phyloP scores from a whole-genome alignment of 2,113 vertebrate species.

The Columba janthina region DNA sequence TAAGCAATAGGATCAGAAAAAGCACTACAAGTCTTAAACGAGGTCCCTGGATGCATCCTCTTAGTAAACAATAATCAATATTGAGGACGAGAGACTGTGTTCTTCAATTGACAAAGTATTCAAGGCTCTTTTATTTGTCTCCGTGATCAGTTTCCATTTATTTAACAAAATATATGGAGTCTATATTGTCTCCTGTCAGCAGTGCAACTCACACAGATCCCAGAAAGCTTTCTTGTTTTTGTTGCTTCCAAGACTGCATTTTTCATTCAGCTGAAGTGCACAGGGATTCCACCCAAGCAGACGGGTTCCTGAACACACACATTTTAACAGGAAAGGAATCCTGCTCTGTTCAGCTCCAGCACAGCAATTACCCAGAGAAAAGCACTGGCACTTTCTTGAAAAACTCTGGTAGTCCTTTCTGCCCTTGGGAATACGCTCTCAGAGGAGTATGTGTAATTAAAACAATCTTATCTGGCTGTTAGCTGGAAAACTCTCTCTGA shows the following conservation, averaged over 20 bases:
- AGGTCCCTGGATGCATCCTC: neutral
- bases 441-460: neutral
- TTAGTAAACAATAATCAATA: neutral
- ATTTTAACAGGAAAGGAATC: neutral
- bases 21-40: neutral
- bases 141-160: neutral
- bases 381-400: neutral
- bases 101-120: neutral
- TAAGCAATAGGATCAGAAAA: conserved; percentile 13
- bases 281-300: neutral
- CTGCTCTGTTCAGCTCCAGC: neutral
- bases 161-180: neutral
- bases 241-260: neutral
- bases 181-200: neutral
- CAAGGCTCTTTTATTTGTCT: neutral
- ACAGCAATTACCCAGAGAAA: neutral
- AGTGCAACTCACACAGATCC: neutral
- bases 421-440: neutral
- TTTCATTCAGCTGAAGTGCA: neutral
- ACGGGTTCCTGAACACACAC: neutral
- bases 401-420: neutral
- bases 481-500: neutral
- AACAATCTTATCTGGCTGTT: neutral
- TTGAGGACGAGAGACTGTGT: neutral
- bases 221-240: neutral